A percentile compares a stretch with the other conserved stretches of the same genome.
phyloP scores from a whole-genome alignment of 2,888 invertebrate genomes.

The Synergus japonicus region DNA sequence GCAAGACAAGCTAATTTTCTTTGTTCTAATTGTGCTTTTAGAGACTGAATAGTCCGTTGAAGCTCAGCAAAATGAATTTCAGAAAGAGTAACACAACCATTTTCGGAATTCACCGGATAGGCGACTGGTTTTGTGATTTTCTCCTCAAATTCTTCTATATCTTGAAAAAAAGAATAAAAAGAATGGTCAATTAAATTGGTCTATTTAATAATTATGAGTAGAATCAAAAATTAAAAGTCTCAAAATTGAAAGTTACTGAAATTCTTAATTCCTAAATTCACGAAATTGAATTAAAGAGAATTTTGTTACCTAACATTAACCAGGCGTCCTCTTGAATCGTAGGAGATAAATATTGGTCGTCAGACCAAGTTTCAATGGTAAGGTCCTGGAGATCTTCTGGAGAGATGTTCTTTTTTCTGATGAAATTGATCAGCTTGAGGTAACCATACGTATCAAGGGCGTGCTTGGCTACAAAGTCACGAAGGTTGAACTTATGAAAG shows the following conservation, averaged over 20 bases:
- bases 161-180: slow-evolving; percentile 55
- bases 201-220: slow-evolving; percentile 5
- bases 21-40: slow-evolving; percentile 81
- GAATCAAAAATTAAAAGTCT: background rate
- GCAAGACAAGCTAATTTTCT: slow-evolving; percentile 69
- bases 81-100: slow-evolving; percentile 81
- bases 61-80: slow-evolving; percentile 82
- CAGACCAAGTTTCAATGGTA: slow-evolving; percentile 83
- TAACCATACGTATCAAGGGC: slow-evolving; percentile 90
- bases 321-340: slow-evolving; percentile 86
- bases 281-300: background rate
- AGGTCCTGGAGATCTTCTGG: slow-evolving; percentile 80
- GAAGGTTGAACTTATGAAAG: slow-evolving; percentile 83
- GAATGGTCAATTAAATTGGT: slow-evolving; percentile 5
- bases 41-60: slow-evolving; percentile 80
- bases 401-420: slow-evolving; percentile 82
- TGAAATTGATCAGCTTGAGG: slow-evolving; percentile 89
- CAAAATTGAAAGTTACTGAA: no score
- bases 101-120: slow-evolving; percentile 82
- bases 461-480: slow-evolving; percentile 83
- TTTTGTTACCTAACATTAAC: slow-evolving; percentile 86
- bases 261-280: no score
- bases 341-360: slow-evolving; percentile 88
- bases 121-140: slow-evolving; percentile 75
- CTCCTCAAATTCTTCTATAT: slow-evolving; percentile 67